These are phyloP conservation scores for Zoanthus sociatus DNA, from an alignment of 92 coral and sea anemone genomes.

Conservation along the genomic window DNA sequence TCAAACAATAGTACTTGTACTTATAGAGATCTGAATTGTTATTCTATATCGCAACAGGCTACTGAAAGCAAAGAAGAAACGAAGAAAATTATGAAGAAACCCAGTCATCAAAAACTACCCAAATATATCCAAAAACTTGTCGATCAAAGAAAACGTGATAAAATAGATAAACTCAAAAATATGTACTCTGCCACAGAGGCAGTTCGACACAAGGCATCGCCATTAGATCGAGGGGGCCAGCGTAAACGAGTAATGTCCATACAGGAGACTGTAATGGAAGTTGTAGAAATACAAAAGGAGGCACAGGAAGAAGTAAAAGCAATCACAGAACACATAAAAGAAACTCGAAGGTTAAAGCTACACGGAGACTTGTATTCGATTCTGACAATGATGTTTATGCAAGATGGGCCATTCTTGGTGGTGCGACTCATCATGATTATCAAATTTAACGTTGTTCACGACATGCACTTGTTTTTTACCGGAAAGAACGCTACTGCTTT, in stretches of 20 bases:
- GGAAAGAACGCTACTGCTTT: conserved; percentile 96
- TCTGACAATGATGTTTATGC: conserved; percentile 91
- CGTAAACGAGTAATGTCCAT: conserved; percentile 69
- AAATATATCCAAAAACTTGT: conserved; percentile 81
- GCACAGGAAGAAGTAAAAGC: conserved; percentile 81
- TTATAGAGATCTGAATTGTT: background rate
- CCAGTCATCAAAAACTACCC: conserved; percentile 60
- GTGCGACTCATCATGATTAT: conserved; percentile 84
- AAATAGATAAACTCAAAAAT: conserved; percentile 56
- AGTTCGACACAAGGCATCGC: conserved; percentile 36
- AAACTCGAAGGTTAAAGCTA: conserved; percentile 77
- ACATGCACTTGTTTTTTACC: conserved; percentile 90
- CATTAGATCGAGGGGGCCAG: conserved; percentile 41
- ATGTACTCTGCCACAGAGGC: conserved; percentile 58
- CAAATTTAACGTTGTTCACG: conserved; percentile 72
- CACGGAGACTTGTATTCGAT: conserved; percentile 97
- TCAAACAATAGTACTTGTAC: background rate
- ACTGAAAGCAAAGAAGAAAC: conserved; percentile 35
- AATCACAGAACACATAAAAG: conserved; percentile 80
- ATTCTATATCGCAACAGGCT: conserved; percentile 2
- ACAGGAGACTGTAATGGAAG: conserved; percentile 80
- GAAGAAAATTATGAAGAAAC: background rate
- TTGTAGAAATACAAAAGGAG: conserved; percentile 82
- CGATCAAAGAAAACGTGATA: conserved; percentile 59
- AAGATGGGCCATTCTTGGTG: conserved; percentile 94